These are phyloP conservation scores for Bacillus rossius DNA, from an alignment of 1,140 invertebrate species.

Conservation along the genomic window DNA sequence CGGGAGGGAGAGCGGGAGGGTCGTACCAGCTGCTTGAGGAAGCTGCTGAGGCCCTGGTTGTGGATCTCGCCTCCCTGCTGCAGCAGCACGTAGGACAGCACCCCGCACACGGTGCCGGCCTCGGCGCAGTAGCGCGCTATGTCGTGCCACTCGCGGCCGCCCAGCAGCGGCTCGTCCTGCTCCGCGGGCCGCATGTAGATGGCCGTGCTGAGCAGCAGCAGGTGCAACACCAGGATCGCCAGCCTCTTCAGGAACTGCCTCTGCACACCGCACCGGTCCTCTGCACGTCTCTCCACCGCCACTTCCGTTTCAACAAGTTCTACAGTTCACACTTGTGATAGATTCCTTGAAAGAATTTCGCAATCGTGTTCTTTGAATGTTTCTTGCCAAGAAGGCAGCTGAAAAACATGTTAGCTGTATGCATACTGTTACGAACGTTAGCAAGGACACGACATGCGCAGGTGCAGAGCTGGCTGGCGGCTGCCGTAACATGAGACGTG, in stretches of 20 bases:
- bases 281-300: too few relatives aligned
- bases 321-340: too few relatives aligned
- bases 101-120: slow-evolving; percentile 75
- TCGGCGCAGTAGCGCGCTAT: slow-evolving; percentile 68
- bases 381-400: too few relatives aligned
- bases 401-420: too few relatives aligned
- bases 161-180: slow-evolving; percentile 46
- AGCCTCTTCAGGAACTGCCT: slow-evolving; percentile 89
- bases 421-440: too few relatives aligned
- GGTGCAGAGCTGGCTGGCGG: too few relatives aligned
- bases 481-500: too few relatives aligned
- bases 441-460: too few relatives aligned
- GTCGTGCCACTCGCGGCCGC: slow-evolving; percentile 47
- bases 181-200: slow-evolving; percentile 77
- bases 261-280: slow-evolving; percentile 43
- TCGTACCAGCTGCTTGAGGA: slow-evolving; percentile 87
- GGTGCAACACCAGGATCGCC: slow-evolving; percentile 77
- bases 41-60: slow-evolving; percentile 86
- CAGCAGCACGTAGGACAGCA: slow-evolving; percentile 82
- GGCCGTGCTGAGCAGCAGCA: slow-evolving; percentile 81
- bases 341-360: too few relatives aligned
- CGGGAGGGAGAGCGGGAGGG: too few relatives aligned
- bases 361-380: too few relatives aligned
- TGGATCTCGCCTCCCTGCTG: slow-evolving; percentile 91
- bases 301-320: too few relatives aligned